Base-by-base conservation (phyloP, 2,888 invertebrate species). In the Tetrapedia diversipes region DNA sequence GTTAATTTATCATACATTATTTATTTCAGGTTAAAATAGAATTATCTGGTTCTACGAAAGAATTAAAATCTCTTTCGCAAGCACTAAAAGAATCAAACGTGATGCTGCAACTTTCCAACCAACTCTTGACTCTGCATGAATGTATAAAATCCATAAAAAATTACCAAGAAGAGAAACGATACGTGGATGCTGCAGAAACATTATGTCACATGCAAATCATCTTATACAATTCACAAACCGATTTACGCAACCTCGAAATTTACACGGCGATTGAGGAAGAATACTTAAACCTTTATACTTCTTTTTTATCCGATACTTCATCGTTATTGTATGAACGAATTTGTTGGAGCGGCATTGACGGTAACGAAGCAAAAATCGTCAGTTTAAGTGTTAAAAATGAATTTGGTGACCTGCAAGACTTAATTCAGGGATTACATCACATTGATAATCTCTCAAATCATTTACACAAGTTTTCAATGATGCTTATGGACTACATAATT, bases 41-140 rank as follows among this genome's bases (percentile, higher is more conserved):
- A 79, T 92, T 96, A 47, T 91, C 93, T 2, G 93, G 94, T 69
- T 94, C 95, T 0, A 93, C 94, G 61, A 93, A 93, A 57, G 95
- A 95, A 86, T 92, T 96, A 80, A 92, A 94, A 47, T 92, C 92
- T 70, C 92, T 95, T 51, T 92, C 94, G 0, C 88, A 92, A 16
- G 92, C 93, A 41, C 90, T 96, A 51, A 92, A 94, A 71, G 94
- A 94, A 82, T 92, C 94, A 0, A 93, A 93, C 24, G 92, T 94
- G 81, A 93, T 94, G n/a, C 82, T 95, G 24, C 91, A 92, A 41
- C 91, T 95, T 37, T 90, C 93, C 0, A 88, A 88, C 29, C 90
- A 92, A 68, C 81, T 94, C 7, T 85, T 92, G 27, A 86, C 91
- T 41, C 86, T 93, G 24, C 90, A 93, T 76, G 89, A 92, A 64